Conservation (phyloP, 2,113 vertebrate genomes). For the Hystrix brachyura region DNA sequence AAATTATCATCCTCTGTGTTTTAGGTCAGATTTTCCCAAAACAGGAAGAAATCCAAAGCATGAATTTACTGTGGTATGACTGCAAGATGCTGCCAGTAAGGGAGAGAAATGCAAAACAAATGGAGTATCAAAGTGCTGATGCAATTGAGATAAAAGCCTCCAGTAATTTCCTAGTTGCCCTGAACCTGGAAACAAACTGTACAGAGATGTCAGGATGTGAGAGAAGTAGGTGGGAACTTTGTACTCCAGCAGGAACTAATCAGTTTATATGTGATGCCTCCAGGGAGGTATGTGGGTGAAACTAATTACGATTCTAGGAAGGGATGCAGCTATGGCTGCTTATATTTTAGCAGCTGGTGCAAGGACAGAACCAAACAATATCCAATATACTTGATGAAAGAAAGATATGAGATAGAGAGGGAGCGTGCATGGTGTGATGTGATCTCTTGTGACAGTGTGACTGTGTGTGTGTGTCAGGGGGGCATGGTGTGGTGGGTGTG, state of each 20-base stretch:
- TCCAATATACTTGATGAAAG: not conserved
- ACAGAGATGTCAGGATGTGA: not conserved
- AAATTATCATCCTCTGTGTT: not conserved
- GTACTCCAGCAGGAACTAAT: not conserved
- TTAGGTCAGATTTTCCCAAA: not conserved
- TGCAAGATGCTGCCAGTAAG: not conserved
- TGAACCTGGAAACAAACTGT: not conserved
- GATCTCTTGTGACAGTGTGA: not conserved
- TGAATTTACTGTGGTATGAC: not conserved
- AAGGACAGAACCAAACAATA: not conserved
- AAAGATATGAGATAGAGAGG: not conserved
- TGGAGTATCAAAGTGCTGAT: not conserved
- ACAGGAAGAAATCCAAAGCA: not conserved
- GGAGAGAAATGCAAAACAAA: not conserved
- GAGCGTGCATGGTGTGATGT: not conserved
- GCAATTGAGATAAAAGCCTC: not conserved
- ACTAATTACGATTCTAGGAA: not conserved
- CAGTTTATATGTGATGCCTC: not conserved
- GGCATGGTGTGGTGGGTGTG: not conserved
- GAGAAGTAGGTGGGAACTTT: rapidly evolving
- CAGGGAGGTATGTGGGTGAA: not conserved
- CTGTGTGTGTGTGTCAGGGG: not conserved
- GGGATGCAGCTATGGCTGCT: not conserved
- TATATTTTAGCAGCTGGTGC: not conserved
- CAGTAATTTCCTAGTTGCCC: too few species aligned